Evolutionary conservation across 2,113 vertebrate species (phyloP).

Genomic region (Macaca fascicularis): T2T-MFA8v1.1 NC_088395.1:112300501-112301000

Average conservation of each 20-base stretch:
- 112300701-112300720: neutral
- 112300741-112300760: neutral
- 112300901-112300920: conserved; percentile 35
- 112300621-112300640: neutral
- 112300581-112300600: neutral
- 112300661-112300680: neutral
- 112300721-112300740: neutral
- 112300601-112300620: neutral
- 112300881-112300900: neutral
- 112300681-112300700: neutral
- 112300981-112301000: neutral
- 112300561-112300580: neutral
- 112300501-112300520: neutral
- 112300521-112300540: neutral
- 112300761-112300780: neutral
- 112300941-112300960: neutral
- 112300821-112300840: conserved; percentile 37
- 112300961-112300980: conserved; percentile 10
- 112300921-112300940: neutral
- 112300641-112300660: neutral
- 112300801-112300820: neutral
- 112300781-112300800: neutral
- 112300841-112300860: neutral
- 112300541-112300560: neutral
- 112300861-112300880: conserved; percentile 37